phyloP scores from a whole-genome alignment of 2,113 vertebrate species.

The Capreolus pygargus region DNA sequence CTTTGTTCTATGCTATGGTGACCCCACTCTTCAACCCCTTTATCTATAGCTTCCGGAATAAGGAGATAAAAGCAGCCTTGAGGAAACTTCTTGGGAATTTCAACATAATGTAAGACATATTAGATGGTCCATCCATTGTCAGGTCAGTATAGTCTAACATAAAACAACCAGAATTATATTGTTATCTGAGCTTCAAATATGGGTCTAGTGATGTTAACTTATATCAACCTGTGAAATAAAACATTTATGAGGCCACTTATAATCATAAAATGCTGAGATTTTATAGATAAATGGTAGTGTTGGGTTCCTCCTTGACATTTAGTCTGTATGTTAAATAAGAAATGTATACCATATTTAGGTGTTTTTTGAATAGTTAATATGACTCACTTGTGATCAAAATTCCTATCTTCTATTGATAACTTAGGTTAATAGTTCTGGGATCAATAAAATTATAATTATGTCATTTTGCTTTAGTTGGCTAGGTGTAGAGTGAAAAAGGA shows the following conservation, averaged over 20 bases:
- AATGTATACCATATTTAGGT: neutral
- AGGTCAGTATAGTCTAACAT: no score
- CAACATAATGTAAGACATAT: no score
- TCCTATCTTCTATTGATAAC: neutral
- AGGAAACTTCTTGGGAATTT: no score
- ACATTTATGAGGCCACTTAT: neutral
- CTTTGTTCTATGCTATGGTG: no score
- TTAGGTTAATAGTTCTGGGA: neutral
- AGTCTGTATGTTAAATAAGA: neutral
- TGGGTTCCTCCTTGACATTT: neutral
- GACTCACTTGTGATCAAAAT: neutral
- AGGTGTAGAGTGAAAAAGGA: neutral
- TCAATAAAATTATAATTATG: neutral
- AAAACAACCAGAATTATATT: no score
- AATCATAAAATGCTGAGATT: neutral
- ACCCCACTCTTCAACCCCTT: no score
- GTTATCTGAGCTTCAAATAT: neutral
- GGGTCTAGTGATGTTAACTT: neutral
- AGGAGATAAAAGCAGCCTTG: no score
- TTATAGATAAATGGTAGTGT: neutral
- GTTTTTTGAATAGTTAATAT: neutral
- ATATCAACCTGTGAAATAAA: neutral
- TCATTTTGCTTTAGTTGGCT: neutral
- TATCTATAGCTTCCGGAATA: no score
- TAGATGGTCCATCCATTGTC: no score